These are phyloP conservation scores for Hyles euphorbiae DNA, from an alignment of 1,140 invertebrate genomes.

Conservation along the genomic window DNA sequence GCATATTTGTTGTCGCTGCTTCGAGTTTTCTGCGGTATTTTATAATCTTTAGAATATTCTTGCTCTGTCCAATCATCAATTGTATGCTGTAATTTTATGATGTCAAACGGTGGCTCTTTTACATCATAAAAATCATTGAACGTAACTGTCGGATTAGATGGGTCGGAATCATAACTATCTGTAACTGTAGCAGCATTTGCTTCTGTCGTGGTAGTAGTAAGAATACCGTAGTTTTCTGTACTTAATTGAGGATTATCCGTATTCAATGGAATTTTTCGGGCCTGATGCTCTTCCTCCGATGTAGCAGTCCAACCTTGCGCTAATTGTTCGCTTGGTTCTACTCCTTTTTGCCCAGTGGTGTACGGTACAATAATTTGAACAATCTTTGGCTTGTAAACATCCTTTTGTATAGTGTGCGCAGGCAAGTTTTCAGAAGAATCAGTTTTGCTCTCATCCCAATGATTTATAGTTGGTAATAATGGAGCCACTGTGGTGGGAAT, in stretches of 20 bases:
- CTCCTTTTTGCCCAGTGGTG: conserved; percentile 78
- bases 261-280: conserved; percentile 68
- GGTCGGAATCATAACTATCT: conserved; percentile 42
- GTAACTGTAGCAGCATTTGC: conserved; percentile 25
- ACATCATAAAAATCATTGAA: conserved; percentile 61
- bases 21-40: conserved; percentile 66
- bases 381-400: conserved; percentile 69
- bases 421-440: conserved; percentile 42
- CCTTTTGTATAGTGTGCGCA: conserved; percentile 35
- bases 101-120: conserved; percentile 79
- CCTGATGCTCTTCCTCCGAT: conserved; percentile 57
- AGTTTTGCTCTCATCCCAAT: conserved; percentile 46
- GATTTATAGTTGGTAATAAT: conserved; percentile 26
- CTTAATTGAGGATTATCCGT: conserved; percentile 35
- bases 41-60: conserved; percentile 78
- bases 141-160: conserved; percentile 37
- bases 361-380: conserved; percentile 88
- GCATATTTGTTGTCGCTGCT: conserved; percentile 76
- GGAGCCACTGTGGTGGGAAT: conserved; percentile 33
- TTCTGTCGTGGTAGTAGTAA: conserved; percentile 49
- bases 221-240: conserved; percentile 41
- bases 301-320: conserved; percentile 43
- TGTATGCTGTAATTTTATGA: conserved; percentile 85
- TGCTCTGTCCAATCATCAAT: conserved; percentile 91
- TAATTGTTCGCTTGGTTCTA: conserved; percentile 38